A percentile compares a stretch with the other conserved stretches of the same genome.
Evolutionary conservation across 2,113 vertebrate species (phyloP).

Genomic region (Kryptolebias marmoratus): DNA sequence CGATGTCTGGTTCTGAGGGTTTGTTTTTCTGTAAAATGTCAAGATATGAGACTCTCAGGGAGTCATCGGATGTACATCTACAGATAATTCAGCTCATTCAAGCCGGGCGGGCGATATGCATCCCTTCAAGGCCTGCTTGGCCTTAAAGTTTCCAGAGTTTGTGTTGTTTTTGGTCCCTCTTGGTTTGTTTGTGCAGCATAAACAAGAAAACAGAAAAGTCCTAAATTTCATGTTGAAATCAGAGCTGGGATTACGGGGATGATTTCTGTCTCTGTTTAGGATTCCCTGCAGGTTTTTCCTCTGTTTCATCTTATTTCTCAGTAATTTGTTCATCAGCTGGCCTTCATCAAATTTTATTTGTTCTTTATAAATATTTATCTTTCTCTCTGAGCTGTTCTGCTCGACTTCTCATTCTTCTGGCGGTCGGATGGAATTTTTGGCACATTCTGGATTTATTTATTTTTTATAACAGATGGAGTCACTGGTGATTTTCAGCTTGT

Average conservation of each 20-base stretch:
- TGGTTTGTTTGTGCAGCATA: no score
- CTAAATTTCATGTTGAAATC: constrained; percentile 37
- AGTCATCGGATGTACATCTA: no score
- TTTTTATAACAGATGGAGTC: constrained; percentile 58
- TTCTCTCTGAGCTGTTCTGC: constrained; percentile 8
- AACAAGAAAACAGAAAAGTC: constrained; percentile 17
- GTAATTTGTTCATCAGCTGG: constrained; percentile 10
- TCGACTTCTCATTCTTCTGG: constrained; percentile 35
- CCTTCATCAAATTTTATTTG: constrained; percentile 25
- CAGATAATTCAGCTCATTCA: no score
- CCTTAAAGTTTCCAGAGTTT: no score
- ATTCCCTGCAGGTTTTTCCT: constrained; percentile 7
- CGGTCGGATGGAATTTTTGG: constrained; percentile 25
- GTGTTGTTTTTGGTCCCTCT: no score
- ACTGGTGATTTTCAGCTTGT: constrained; percentile 27
- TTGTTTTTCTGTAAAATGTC: no score
- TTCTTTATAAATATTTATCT: constrained; percentile 26
- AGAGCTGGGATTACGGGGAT: constrained; percentile 24
- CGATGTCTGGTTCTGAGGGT: no score
- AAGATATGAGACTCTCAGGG: no score
- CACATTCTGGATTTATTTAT: constrained; percentile 18
- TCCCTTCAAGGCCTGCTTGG: no score
- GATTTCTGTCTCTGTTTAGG: constrained; percentile 19
- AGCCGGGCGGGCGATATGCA: no score
- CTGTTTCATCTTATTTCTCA: constrained; percentile 28